phyloP scores from a whole-genome alignment of 2,113 vertebrate genomes.

The Trachemys scripta region DNA sequence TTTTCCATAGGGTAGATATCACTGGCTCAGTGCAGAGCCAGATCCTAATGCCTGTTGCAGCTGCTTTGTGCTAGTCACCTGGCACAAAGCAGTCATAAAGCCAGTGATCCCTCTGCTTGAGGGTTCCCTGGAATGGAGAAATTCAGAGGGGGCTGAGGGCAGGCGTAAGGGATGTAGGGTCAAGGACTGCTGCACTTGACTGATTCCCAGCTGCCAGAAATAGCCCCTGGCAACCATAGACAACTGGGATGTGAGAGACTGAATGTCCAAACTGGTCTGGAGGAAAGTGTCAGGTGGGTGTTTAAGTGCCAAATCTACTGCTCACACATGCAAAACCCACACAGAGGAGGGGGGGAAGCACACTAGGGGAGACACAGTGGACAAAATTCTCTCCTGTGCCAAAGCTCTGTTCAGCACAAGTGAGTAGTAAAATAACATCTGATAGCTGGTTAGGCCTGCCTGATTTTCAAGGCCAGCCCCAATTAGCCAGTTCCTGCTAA shows the following conservation, averaged over 20 bases:
- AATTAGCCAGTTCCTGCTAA: not conserved
- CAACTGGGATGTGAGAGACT: not conserved
- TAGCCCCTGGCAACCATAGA: not conserved
- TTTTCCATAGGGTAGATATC: not conserved
- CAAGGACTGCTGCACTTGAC: not conserved
- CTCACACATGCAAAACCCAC: no score
- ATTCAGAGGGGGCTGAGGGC: not conserved
- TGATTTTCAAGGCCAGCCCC: not conserved
- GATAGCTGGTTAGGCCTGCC: not conserved
- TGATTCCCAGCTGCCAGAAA: not conserved
- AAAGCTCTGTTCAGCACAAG: not conserved
- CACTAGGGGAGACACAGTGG: not conserved
- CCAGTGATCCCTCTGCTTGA: not conserved
- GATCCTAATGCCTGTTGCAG: not conserved
- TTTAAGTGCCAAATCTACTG: not conserved
- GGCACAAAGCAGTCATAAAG: not conserved
- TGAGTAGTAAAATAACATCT: not conserved
- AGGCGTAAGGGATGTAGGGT: accelerated
- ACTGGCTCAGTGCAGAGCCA: not conserved
- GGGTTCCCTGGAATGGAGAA: not conserved
- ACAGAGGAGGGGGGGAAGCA: no score
- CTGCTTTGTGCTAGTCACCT: not conserved
- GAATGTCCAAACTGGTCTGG: no score
- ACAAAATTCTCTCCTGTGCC: not conserved
- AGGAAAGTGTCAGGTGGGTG: not conserved